Evolutionary conservation across 2,797 vertebrate species (phyloP), one percentile per base, ranked within the genome.

Genomic region (Cottoperca gobio): DNA sequence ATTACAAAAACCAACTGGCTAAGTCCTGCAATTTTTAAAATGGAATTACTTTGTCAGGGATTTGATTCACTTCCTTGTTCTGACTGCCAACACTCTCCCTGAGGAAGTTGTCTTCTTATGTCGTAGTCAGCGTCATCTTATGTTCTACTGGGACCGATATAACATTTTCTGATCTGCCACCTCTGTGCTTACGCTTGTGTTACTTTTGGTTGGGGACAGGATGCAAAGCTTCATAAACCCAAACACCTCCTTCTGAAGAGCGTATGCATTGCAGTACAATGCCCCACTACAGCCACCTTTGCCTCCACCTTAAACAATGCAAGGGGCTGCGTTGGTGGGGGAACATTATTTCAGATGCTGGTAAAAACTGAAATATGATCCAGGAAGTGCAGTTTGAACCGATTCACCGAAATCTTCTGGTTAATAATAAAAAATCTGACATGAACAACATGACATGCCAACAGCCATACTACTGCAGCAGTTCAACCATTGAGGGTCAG

Each of bases 401-500:
- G 50, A 50, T 67, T 53, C 45, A 55, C 31, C 26, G 68, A 65
- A 4, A 33, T 65, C 75, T 31, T 55, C 33, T 21, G 9, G 39
- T 11, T 50, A n/a, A n/a, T n/a, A n/a, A n/a, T n/a, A n/a, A n/a
- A n/a, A n/a, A n/a, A n/a, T n/a, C n/a, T n/a, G n/a, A n/a, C n/a
- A n/a, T n/a, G n/a, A n/a, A n/a, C n/a, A n/a, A n/a, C n/a, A n/a
- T n/a, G n/a, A n/a, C n/a, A n/a, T n/a, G n/a, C n/a, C n/a, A n/a
- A n/a, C n/a, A n/a, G n/a, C n/a, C n/a, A n/a, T n/a, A n/a, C n/a
- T n/a, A n/a, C n/a, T n/a, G n/a, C n/a, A n/a, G n/a, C n/a, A n/a
- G n/a, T 74, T 40, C 49, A 70, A 26, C 31, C 13, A 37, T 31
- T 9, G 13, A 35, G 68, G 69, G 55, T 73, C 70, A 72, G 50